phyloP scores from a whole-genome alignment of 2,113 vertebrate species.

The Stictonetta naevosa region DNA sequence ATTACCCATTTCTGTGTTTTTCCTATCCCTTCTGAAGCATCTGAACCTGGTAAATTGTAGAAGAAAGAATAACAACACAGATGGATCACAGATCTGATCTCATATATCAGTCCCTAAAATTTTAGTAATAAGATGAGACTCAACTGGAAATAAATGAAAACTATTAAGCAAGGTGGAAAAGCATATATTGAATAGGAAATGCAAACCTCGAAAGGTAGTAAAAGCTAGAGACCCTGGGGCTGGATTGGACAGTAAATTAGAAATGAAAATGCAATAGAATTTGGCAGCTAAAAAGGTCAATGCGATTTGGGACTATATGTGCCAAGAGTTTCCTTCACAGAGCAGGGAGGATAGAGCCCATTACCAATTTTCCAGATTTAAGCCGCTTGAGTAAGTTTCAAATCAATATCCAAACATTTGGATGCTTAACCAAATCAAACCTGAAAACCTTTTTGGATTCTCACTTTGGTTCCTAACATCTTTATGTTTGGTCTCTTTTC shows the following conservation, averaged over 20 bases:
- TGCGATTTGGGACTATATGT: constrained; percentile 47
- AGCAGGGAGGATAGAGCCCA: background rate
- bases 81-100: background rate
- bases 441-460: constrained; percentile 42
- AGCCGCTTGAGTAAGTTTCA: constrained; percentile 62
- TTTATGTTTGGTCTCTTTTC: constrained; percentile 57
- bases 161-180: background rate
- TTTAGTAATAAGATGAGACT: constrained; percentile 4
- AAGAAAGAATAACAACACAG: background rate
- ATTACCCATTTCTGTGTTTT: background rate
- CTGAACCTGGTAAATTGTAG: background rate
- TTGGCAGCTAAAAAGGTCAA: constrained; percentile 71
- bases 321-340: constrained; percentile 11
- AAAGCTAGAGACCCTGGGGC: constrained; percentile 38
- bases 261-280: constrained; percentile 64
- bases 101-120: background rate
- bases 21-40: background rate
- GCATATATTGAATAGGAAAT: constrained; percentile 19
- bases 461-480: constrained; percentile 39
- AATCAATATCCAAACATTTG: constrained; percentile 61
- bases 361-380: constrained; percentile 35
- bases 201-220: background rate
- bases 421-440: constrained; percentile 62
- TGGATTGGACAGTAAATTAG: constrained; percentile 61
- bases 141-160: background rate